Base-by-base conservation (phyloP, 2,888 invertebrate genomes). In the Hipparchia semele region DNA sequence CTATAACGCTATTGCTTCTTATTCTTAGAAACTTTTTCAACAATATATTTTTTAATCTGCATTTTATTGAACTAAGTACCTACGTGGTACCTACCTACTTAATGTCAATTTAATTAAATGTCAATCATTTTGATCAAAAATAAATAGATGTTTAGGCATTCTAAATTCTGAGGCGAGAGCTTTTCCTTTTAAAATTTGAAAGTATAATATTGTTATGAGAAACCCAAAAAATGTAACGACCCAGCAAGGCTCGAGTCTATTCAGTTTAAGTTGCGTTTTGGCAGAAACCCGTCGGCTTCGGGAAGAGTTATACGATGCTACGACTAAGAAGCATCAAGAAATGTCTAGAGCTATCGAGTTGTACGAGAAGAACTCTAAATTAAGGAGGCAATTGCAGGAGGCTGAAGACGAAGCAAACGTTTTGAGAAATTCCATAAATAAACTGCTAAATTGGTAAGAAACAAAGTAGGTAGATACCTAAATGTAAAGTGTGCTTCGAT, bases 311-410 rank as follows among this genome's bases (percentile, higher is more conserved):
- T 74, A 80, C 0, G 83, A 85, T 70, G 86, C 84, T 0, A 90
- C 86, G 0, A 85, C 87, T n/a, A 90, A 87, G 70, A 90, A 92
- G 68, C 92, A 93, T 49, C 91, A 90, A 75, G 90, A 91, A 72
- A 92, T 92, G 92, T 81, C 84, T 23, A 86, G 92, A 80, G 92
- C 92, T 0, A 91, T 93, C n/a, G 82, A 86, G 65, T 79, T 92
- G 2, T 88, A 87, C 71, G 84, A 88, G 69, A 88, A 86, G 69
- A 90, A 92, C 72, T 64, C 68, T 2, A 66, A 76, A 65, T 75
- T 93, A 10, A 81, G 77, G 64, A 76, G 78, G 8, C 78, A 82
- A 76, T 75, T 91, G 66, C 84, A 85, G 53, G 78, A 82, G 58
- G 82, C 84, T 0, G 85, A 86, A 73, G 45, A 67, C 46, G 80